Evolutionary conservation across 2,797 vertebrate species (phyloP).

Genomic region (Tangara arthus): DNA sequence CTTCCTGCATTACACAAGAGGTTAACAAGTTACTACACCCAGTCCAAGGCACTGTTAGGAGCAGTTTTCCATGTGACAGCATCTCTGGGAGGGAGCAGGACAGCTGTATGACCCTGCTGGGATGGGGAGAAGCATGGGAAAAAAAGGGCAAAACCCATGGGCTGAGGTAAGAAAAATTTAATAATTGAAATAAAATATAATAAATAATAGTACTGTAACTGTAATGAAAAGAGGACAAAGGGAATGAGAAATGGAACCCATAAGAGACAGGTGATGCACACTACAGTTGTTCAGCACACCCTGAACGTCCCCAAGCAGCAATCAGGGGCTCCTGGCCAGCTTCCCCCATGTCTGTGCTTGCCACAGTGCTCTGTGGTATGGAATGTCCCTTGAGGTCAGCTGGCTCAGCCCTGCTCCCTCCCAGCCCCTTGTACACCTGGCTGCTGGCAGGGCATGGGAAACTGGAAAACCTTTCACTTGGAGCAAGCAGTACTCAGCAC

Average conservation of each 20-base stretch:
- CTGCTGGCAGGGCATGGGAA: neutral
- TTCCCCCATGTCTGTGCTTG: neutral
- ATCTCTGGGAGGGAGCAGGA: neutral
- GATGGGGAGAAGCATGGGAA: neutral
- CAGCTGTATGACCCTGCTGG: neutral
- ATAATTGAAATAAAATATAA: neutral
- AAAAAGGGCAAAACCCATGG: neutral
- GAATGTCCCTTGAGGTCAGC: neutral
- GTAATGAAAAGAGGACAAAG: neutral
- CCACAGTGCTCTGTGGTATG: neutral
- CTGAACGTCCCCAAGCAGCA: neutral
- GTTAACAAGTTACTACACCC: neutral
- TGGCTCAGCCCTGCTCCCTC: neutral
- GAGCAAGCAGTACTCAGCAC: neutral
- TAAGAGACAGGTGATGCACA: neutral
- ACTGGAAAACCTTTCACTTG: neutral
- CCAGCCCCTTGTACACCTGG: neutral
- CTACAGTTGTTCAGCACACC: neutral
- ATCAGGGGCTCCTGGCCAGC: neutral
- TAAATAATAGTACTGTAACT: neutral
- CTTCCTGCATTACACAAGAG: neutral
- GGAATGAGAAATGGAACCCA: neutral
- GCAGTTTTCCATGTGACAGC: neutral
- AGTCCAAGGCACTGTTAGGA: neutral
- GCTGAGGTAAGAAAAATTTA: neutral